Percentiles rank a stretch among this genome's conserved stretches.
These are phyloP conservation scores for Dinocampus coccinellae DNA, from an alignment of 2,888 invertebrate genomes.

Conservation along the genomic window DNA sequence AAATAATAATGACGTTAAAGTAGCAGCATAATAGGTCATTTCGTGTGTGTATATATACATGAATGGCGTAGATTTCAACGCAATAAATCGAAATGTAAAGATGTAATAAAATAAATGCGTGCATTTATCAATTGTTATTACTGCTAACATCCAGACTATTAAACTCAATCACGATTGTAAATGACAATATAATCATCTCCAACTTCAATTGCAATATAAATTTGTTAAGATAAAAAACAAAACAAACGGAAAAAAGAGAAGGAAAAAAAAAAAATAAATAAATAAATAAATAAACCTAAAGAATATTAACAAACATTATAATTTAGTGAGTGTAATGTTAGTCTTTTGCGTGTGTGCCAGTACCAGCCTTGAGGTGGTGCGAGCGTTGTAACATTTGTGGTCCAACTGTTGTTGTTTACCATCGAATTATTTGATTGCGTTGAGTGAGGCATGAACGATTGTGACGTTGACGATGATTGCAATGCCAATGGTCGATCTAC, in stretches of 20 bases:
- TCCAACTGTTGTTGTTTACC: neutral
- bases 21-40: neutral
- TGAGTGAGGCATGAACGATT: conserved; percentile 12
- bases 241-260: neutral
- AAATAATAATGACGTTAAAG: neutral
- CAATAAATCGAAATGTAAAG: conserved; percentile 2
- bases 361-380: conserved; percentile 1
- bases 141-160: neutral
- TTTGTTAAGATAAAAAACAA: neutral
- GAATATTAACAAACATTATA: neutral
- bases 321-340: neutral
- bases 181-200: neutral
- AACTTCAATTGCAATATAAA: neutral
- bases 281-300: too few relatives aligned
- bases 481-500: conserved; percentile 68
- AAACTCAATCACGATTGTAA: conserved; percentile 7
- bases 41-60: neutral
- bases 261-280: too few relatives aligned
- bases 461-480: conserved; percentile 36
- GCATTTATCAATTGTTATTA: neutral
- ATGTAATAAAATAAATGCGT: neutral
- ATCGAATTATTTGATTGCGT: neutral
- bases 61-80: neutral
- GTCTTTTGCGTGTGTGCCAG: neutral
- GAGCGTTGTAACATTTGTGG: neutral